phyloP scores from a whole-genome alignment of 2,797 vertebrate species.

The Lerista edwardsae region DNA sequence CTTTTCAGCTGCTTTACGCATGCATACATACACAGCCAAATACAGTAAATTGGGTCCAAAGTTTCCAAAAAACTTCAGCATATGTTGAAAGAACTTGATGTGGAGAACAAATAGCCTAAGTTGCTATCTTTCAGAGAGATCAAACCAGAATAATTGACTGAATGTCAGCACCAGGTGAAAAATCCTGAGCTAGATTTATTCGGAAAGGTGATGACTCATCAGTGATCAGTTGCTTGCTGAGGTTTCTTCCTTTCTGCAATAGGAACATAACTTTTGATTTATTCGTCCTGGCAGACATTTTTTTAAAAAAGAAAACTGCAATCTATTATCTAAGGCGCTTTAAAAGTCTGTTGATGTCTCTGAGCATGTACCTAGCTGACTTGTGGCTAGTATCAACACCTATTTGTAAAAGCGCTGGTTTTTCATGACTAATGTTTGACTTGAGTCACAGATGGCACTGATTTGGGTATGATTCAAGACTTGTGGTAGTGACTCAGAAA shows the following conservation, averaged over 20 bases:
- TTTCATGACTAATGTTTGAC: no score
- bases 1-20: conserved; percentile 24
- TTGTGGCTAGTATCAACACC: background rate
- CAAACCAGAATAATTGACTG: conserved; percentile 14
- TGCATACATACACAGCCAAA: background rate
- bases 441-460: no score
- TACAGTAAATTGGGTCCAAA: background rate
- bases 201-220: conserved; percentile 3
- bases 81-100: conserved; percentile 24
- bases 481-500: no score
- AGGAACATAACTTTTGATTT: background rate
- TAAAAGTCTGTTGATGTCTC: background rate
- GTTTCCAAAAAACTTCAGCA: conserved; percentile 6
- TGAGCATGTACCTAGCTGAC: no score
- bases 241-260: background rate
- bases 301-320: background rate
- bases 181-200: conserved; percentile 31
- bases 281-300: background rate
- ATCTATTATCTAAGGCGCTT: background rate
- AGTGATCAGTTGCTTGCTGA: background rate
- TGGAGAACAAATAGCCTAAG: conserved; percentile 34
- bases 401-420: background rate
- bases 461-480: no score
- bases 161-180: conserved; percentile 21
- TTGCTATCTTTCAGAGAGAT: background rate